phyloP scores from a whole-genome alignment of 2,888 invertebrate species.

The Operophtera brumata region DNA sequence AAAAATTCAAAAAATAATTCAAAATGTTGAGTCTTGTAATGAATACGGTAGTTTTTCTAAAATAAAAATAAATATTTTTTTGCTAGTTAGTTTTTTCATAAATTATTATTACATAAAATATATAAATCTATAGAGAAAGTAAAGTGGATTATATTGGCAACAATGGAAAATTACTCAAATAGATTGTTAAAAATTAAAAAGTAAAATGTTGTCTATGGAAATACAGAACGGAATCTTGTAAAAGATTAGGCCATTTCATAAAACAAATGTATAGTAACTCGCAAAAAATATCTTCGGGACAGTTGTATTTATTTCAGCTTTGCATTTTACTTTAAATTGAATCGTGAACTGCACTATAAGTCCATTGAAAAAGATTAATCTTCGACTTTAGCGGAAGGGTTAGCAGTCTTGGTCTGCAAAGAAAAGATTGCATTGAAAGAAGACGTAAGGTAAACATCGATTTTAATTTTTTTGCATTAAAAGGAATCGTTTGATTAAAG shows the following conservation, averaged over 20 bases:
- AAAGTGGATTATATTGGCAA: slow-evolving; percentile 47
- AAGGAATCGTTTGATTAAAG: slow-evolving; percentile 62
- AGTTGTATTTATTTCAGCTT: slow-evolving; percentile 81
- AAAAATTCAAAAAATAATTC: too few species aligned
- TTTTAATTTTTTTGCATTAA: slow-evolving; percentile 74
- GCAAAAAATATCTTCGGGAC: slow-evolving; percentile 80
- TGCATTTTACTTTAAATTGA: slow-evolving; percentile 79
- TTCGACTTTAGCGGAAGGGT: slow-evolving; percentile 75
- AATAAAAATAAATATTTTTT: too few species aligned
- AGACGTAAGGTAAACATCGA: slow-evolving; percentile 82
- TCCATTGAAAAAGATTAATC: slow-evolving; percentile 74
- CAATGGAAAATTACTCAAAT: slow-evolving; percentile 52
- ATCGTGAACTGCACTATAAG: slow-evolving; percentile 74
- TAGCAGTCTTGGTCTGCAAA: slow-evolving; percentile 78
- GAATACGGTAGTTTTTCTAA: too few species aligned
- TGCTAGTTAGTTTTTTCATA: too few species aligned
- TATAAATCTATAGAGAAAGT: slow-evolving; percentile 10
- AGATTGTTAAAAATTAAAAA: slow-evolving; percentile 68
- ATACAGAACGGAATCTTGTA: slow-evolving; percentile 81
- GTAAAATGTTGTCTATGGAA: slow-evolving; percentile 75
- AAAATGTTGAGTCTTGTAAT: too few species aligned
- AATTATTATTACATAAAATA: background rate
- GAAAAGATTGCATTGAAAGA: slow-evolving; percentile 79
- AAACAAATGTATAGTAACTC: slow-evolving; percentile 82
- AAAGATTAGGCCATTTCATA: slow-evolving; percentile 82